Evolutionary conservation across 1,140 invertebrate genomes (phyloP).

Genomic region (Elymnias hypermnestra): DNA sequence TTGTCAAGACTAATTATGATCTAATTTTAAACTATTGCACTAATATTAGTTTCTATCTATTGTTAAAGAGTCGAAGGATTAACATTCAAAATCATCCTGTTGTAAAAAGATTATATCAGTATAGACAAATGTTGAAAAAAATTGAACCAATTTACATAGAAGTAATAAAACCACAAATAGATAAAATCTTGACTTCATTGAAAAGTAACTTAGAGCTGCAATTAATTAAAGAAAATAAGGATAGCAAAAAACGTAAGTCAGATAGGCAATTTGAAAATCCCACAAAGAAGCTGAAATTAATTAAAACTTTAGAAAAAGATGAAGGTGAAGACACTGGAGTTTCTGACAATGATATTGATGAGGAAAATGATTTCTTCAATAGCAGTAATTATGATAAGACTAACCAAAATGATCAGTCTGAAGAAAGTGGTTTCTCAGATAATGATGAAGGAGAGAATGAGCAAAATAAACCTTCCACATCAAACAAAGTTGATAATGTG

Average conservation of each 20-base stretch:
- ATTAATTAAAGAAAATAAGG: conserved; percentile 40
- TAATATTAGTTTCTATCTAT: conserved; percentile 91
- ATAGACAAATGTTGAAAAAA: conserved; percentile 85
- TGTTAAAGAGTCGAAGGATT: conserved; percentile 85
- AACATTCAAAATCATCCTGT: conserved; percentile 89
- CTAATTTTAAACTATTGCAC: conserved; percentile 88
- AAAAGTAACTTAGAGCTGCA: conserved; percentile 70
- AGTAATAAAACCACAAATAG: conserved; percentile 80
- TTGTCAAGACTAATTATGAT: conserved; percentile 83
- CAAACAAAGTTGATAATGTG: conserved; percentile 29
- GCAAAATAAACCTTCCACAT: conserved; percentile 46
- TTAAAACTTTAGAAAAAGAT: conserved; percentile 60
- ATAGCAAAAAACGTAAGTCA: conserved; percentile 50
- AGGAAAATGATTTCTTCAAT: conserved; percentile 56
- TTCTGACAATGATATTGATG: conserved; percentile 57
- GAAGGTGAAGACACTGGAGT: conserved; percentile 61
- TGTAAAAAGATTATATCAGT: conserved; percentile 87
- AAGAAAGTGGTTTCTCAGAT: conserved; percentile 64
- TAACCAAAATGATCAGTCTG: conserved; percentile 52
- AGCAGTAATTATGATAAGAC: conserved; percentile 31
- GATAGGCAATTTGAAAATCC: conserved; percentile 42
- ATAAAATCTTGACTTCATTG: conserved; percentile 74
- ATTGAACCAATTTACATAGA: conserved; percentile 82
- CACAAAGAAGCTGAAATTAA: conserved; percentile 64
- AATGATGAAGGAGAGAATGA: conserved; percentile 53